Evolutionary conservation across 2,888 invertebrate genomes (phyloP), one percentile per base, ranked within the genome.

Genomic region (Trisateles emortualis): DNA sequence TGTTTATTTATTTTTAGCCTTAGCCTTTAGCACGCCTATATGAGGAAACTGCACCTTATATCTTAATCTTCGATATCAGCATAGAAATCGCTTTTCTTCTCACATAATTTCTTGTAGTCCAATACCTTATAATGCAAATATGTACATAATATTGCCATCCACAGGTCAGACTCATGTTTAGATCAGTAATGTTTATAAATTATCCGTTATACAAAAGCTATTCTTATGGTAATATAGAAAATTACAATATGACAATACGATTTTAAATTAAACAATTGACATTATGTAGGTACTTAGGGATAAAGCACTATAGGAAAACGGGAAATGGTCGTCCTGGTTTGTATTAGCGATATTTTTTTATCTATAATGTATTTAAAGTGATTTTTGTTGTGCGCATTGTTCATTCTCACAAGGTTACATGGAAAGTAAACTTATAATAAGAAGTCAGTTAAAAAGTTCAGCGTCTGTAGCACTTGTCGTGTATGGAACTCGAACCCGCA

Each of bases 191-290:
- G 64, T 72, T 68, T 72, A 68, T 68, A 68, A 68, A 72, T 72
- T 60, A 64, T 40, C 47, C 65, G 65, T 54, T 68, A 51, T 52
- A 68, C 72, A 68, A 68, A 68, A 64, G 42, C 72, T 46, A 64
- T 68, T 68, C 60, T 72, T 60, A 68, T 68, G 68, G 43, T 60
- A 68, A 72, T 68, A 56, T 40, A 38, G 35, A 57, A 49, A 68
- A 72, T 64, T 68, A 72, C 58, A 68, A 70, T 68, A 54, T 51
- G 68, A 72, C 60, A 72, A 68, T 72, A 58, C 54, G 55, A 60
- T 68, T 72, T 72, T 53, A 68, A 64, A 72, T 72, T 66, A 66
- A 66, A 70, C 54, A 61, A 67, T 67, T 65, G 63, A 67, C 54
- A 50, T 70, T 61, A 8, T 61, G n/a, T n/a, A n/a, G n/a, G n/a